Evolutionary conservation across 2,888 invertebrate species (phyloP).

Genomic region (Tiliacea aurago): DNA sequence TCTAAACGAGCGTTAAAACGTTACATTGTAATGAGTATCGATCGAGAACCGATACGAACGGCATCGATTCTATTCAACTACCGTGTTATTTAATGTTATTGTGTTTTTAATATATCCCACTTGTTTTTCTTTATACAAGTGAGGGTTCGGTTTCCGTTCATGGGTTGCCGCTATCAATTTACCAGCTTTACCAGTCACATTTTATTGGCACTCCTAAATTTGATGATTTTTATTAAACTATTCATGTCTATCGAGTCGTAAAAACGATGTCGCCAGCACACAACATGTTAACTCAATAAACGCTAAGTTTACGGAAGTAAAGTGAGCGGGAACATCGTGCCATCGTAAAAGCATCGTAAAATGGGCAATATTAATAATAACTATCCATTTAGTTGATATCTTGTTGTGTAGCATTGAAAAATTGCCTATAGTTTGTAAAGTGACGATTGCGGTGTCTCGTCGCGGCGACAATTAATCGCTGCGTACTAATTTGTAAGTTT

Average conservation of each 20-base stretch:
- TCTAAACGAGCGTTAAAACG: constrained; percentile 78
- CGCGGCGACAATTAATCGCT: constrained; percentile 58
- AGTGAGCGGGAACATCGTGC: constrained; percentile 69
- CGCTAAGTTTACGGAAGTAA: constrained; percentile 76
- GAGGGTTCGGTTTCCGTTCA: constrained; percentile 50
- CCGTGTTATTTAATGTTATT: constrained; percentile 71
- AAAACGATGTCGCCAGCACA: constrained; percentile 68
- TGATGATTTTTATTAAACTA: constrained; percentile 68
- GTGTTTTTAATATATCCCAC: constrained; percentile 61
- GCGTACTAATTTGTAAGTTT: constrained; percentile 62
- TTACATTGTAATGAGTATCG: constrained; percentile 79
- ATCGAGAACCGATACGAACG: constrained; percentile 69
- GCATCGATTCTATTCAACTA: constrained; percentile 70
- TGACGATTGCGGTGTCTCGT: constrained; percentile 49
- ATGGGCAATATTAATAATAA: constrained; percentile 82
- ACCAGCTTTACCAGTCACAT: constrained; percentile 28
- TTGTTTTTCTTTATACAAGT: constrained; percentile 56
- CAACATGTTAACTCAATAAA: constrained; percentile 77
- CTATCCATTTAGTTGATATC: constrained; percentile 74
- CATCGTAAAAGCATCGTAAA: constrained; percentile 79
- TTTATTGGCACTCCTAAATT: constrained; percentile 60
- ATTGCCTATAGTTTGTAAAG: constrained; percentile 60
- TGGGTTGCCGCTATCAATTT: constrained; percentile 12
- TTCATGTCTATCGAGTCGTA: constrained; percentile 68
- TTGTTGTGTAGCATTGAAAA: constrained; percentile 70